A percentile compares a stretch with the other conserved stretches of the same genome.
Conservation (phyloP, 2,113 vertebrate species). For the Pomatorhinus ruficollis region DNA sequence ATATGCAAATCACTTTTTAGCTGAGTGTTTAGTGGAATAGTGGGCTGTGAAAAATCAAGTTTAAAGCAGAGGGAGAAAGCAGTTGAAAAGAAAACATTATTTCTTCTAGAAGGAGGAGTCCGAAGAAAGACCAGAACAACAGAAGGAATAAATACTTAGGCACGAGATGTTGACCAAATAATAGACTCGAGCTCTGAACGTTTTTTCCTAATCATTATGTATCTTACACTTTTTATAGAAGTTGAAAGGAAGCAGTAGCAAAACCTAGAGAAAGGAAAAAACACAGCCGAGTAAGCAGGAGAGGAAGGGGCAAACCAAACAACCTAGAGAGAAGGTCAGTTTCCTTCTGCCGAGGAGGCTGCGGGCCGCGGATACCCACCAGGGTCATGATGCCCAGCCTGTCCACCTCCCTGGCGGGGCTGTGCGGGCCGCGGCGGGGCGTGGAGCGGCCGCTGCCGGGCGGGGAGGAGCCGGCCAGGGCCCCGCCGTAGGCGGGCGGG, state of each 20-base stretch:
- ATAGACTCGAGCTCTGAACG: not conserved
- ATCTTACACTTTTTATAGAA: slow-evolving; percentile 36
- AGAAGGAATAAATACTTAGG: not conserved
- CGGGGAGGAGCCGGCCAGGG: slow-evolving; percentile 85
- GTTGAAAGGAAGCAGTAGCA: slow-evolving; percentile 24
- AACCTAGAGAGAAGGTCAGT: not conserved
- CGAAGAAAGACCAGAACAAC: not conserved
- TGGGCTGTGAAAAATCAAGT: not conserved
- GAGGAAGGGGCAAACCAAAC: not conserved
- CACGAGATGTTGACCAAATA: not conserved
- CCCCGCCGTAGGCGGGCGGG: slow-evolving; percentile 70
- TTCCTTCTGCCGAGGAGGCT: fast-evolving
- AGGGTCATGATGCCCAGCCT: slow-evolving; percentile 93
- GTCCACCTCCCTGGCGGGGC: slow-evolving; percentile 90
- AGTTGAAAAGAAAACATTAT: not conserved
- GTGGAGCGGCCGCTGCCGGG: slow-evolving; percentile 90
- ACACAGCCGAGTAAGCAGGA: not conserved
- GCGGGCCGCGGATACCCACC: slow-evolving; percentile 63
- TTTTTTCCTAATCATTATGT: slow-evolving; percentile 27
- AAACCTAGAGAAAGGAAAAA: slow-evolving; percentile 36
- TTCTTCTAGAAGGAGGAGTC: not conserved
- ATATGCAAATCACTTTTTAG: not conserved
- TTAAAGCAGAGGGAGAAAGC: not conserved
- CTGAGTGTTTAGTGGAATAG: not conserved
- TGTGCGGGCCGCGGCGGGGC: slow-evolving; percentile 84